These are phyloP conservation scores for Cecidostiba fungosa DNA, from an alignment of 2,888 invertebrate species.

Conservation along the genomic window DNA sequence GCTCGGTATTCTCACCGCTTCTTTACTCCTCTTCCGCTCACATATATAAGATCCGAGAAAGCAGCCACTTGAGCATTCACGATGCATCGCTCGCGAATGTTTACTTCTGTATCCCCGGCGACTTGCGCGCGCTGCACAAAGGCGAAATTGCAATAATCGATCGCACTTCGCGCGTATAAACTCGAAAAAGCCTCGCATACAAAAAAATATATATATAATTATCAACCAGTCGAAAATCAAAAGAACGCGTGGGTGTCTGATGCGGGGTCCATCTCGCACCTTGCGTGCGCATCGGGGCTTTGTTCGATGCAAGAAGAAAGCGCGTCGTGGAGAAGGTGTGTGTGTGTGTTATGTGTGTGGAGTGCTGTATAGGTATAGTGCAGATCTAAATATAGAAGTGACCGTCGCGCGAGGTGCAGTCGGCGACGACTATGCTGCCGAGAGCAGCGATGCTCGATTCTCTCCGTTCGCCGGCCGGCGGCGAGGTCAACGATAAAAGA, in stretches of 20 bases:
- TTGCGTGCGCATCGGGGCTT: conserved; percentile 69
- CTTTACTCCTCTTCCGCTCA: neutral
- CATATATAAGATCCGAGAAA: neutral
- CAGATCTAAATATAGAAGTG: conserved; percentile 79
- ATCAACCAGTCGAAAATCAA: neutral
- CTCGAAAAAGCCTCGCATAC: neutral
- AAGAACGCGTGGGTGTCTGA: neutral
- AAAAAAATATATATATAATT: too few species aligned
- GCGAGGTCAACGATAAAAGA: conserved; percentile 61
- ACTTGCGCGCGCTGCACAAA: neutral
- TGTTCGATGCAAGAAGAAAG: conserved; percentile 77
- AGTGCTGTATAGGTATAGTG: conserved; percentile 61
- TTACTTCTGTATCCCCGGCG: neutral
- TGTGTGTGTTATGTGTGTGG: conserved; percentile 71
- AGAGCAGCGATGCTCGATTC: conserved; percentile 65
- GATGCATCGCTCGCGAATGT: neutral
- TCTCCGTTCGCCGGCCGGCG: conserved; percentile 21
- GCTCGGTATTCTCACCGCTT: neutral
- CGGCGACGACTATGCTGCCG: conserved; percentile 70
- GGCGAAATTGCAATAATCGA: conserved; percentile 22
- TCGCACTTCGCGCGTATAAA: neutral
- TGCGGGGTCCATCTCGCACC: conserved; percentile 67
- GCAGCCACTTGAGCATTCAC: conserved; percentile 18
- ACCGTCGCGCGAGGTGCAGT: conserved; percentile 71
- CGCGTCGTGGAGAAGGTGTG: conserved; percentile 71